A percentile compares a stretch with the other conserved stretches of the same genome.
phyloP scores from a whole-genome alignment of 2,888 invertebrate species.

The Drosophila mercatorum region DNA sequence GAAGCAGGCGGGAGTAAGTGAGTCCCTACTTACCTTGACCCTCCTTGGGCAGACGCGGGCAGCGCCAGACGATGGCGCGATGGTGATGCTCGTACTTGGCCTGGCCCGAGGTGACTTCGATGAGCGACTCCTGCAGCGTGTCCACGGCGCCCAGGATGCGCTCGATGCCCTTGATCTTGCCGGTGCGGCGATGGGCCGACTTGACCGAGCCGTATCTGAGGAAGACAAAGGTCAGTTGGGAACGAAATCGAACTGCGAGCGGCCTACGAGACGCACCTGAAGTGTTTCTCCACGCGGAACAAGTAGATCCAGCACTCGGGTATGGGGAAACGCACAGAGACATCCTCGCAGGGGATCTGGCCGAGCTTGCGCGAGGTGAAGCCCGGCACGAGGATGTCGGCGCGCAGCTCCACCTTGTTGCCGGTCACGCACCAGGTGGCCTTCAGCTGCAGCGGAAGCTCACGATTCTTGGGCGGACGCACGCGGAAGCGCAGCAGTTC shows the following conservation, averaged over 20 bases:
- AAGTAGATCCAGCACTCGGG: slow-evolving; percentile 99
- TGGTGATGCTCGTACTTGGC: slow-evolving; percentile 99
- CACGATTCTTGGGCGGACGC: slow-evolving; percentile 96
- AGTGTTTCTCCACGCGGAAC: slow-evolving; percentile 99
- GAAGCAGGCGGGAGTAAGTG: too few species aligned
- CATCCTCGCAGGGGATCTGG: slow-evolving; percentile 98
- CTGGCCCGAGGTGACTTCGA: slow-evolving; percentile 97
- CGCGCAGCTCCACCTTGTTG: slow-evolving; percentile 96
- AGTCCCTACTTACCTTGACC: slow-evolving; percentile 92
- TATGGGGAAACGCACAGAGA: slow-evolving; percentile 97
- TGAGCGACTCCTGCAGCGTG: slow-evolving; percentile 94
- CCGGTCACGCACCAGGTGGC: slow-evolving; percentile 95
- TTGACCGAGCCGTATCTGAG: slow-evolving; percentile 97
- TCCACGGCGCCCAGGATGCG: slow-evolving; percentile 96
- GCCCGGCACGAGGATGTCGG: slow-evolving; percentile 98
- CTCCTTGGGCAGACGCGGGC: slow-evolving; percentile 98
- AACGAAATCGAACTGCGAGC: neutral
- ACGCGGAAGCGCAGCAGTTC: slow-evolving; percentile 98
- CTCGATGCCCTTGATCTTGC: slow-evolving; percentile 96
- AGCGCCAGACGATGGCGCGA: slow-evolving; percentile 98
- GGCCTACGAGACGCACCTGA: slow-evolving; percentile 85
- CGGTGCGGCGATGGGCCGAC: slow-evolving; percentile 94
- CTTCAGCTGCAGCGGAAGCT: slow-evolving; percentile 97
- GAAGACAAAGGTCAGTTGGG: neutral
- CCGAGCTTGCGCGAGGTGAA: slow-evolving; percentile 98